phyloP scores from a whole-genome alignment of 2,113 vertebrate genomes.

The Grus americana region DNA sequence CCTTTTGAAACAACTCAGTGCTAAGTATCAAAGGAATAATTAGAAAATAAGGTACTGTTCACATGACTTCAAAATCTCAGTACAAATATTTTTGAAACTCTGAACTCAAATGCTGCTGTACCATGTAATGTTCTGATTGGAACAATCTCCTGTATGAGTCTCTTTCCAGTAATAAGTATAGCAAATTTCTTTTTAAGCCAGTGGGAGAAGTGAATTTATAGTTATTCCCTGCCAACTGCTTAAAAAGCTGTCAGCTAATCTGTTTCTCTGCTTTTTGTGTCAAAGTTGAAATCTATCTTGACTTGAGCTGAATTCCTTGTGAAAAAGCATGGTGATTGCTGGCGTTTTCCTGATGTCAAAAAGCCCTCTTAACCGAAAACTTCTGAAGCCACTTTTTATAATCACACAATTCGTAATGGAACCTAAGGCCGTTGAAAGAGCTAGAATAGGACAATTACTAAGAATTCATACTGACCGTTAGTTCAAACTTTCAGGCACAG shows the following conservation, averaged over 20 bases:
- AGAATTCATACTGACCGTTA: background rate
- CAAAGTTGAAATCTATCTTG: constrained; percentile 44
- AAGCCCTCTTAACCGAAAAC: background rate
- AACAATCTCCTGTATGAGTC: constrained; percentile 64
- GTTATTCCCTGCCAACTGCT: constrained; percentile 62
- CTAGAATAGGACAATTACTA: background rate
- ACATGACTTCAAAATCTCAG: constrained; percentile 20
- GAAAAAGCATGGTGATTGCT: background rate
- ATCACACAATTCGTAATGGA: background rate
- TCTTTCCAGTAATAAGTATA: constrained; percentile 79
- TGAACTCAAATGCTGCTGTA: constrained; percentile 47
- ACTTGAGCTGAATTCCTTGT: background rate
- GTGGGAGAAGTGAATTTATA: constrained; percentile 59
- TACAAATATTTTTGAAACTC: constrained; percentile 40
- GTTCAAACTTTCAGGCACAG: background rate
- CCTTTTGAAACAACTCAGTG: constrained; percentile 2
- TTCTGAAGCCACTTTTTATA: background rate
- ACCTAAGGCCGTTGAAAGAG: background rate
- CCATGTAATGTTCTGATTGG: constrained; percentile 61
- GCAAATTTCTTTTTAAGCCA: constrained; percentile 67
- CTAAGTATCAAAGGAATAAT: constrained; percentile 45
- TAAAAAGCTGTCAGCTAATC: constrained; percentile 61
- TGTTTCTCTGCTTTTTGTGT: constrained; percentile 41
- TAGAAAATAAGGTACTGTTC: constrained; percentile 45
- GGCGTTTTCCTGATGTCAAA: background rate